Evolutionary conservation across 2,797 vertebrate species (phyloP).

Genomic region (Tarsius wallacei): DNA sequence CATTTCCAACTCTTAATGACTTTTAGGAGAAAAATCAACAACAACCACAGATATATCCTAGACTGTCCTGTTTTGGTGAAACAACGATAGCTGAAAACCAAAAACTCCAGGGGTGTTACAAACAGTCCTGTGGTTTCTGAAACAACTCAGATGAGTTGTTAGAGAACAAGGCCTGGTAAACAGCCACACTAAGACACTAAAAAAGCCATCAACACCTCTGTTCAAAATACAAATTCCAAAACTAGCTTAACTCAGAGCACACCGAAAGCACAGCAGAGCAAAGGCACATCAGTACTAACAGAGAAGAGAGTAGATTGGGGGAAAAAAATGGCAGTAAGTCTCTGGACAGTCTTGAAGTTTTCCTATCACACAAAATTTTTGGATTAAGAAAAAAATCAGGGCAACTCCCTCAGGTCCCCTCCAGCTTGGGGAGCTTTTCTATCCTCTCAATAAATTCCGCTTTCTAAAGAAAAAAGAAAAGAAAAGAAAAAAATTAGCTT

Average conservation of each 20-base stretch:
- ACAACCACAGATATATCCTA: neutral
- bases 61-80: conserved; percentile 23
- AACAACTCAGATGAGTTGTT: neutral
- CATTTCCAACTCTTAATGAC: conserved; percentile 3
- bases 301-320: neutral
- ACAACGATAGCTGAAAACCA: conserved; percentile 28
- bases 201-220: neutral
- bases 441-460: too few relatives aligned
- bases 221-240: conserved; percentile 18
- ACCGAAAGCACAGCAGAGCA: neutral
- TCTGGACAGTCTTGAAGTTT: neutral
- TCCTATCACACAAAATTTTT: neutral
- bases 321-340: neutral
- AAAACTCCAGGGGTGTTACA: neutral
- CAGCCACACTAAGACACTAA: neutral
- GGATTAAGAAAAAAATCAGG: neutral
- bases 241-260: neutral
- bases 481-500: neutral
- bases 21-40: conserved; percentile 30
- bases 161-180: neutral
- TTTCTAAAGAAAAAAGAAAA: neutral
- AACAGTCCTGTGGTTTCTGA: neutral
- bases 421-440: too few relatives aligned
- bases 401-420: neutral
- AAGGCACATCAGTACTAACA: neutral